Evolutionary conservation across 1,140 invertebrate species (phyloP), one percentile per base, ranked within the genome.

Genomic region (Centruroides vittatus): DNA sequence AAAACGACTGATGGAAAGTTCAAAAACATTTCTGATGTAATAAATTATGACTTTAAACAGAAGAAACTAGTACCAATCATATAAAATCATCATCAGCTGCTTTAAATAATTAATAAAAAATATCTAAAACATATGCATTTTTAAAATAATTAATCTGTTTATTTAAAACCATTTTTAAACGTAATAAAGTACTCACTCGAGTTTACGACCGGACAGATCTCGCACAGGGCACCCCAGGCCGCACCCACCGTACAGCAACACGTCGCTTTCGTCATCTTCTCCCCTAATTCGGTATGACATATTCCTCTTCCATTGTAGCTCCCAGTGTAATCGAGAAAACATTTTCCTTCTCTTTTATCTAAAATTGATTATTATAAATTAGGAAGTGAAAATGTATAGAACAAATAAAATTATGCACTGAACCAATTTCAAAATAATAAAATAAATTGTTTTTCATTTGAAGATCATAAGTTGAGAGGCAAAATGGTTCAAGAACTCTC

Each of bases 231-330:
- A 1, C 90, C 89, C 89, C 89, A 93, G 2, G 89, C 89, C n/a
- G 83, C 82, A 35, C 88, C 89, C 77, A 88, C 84, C 0, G 87
- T 86, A 69, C 89, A 90, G 71, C 90, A 93, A 68, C 90, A 93
- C 68, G 86, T 84, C 0, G 84, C 82, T 72, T 84, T 83, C 0
- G 86, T 86, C 3, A 89, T 81, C 63, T 74, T 71, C 11, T 75
- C 70, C 4, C 79, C 86, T 71, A 80, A 80, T 73, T 73, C 81
- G 41, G 75, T 71, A 12, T 71, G 69, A 67, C 81, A 83, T 11
- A 75, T 66, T 35, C 74, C 74, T 35, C 75, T 67, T 3, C 71
- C 74, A 70, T 66, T 70, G 66, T 73, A 67, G 35, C 49, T 36
- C 70, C 73, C 63, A 66, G 72, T 73, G 61, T 79, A 75, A 71